Conservation (phyloP, 1,140 invertebrate genomes). For the Pararge aegeria region DNA sequence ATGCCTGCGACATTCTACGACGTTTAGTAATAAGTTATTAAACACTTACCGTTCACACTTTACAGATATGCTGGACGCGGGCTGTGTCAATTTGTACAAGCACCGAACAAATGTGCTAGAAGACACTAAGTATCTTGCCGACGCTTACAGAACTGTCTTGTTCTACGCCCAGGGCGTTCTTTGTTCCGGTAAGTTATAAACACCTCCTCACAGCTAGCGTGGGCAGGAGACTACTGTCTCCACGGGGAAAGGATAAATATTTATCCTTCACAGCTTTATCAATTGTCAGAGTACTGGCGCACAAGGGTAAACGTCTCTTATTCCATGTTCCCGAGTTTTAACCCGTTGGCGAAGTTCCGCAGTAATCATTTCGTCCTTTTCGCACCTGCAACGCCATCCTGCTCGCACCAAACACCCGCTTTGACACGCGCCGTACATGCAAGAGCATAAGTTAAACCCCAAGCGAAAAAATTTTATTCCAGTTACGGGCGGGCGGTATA, state of each 20-base stretch:
- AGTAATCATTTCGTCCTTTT: conserved; percentile 23
- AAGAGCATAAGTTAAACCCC: conserved; percentile 43
- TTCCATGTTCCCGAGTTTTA: no score
- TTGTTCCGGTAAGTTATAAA: conserved; percentile 60
- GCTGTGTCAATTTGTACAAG: conserved; percentile 57
- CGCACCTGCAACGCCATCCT: conserved; percentile 25
- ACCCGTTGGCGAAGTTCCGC: conserved; percentile 36
- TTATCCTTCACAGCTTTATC: no score
- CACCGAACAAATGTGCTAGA: conserved; percentile 68
- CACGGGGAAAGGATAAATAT: no score
- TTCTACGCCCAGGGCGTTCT: conserved; percentile 75
- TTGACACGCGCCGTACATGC: conserved; percentile 44
- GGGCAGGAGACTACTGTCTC: no score
- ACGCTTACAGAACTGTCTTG: conserved; percentile 67
- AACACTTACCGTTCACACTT: conserved; percentile 5
- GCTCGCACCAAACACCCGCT: conserved; percentile 28
- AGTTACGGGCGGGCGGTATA: conserved; percentile 27
- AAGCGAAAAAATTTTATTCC: conserved; percentile 41
- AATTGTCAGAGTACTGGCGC: no score
- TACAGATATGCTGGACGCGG: conserved; percentile 66
- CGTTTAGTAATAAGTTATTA: neutral
- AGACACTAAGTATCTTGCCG: conserved; percentile 67
- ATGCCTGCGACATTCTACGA: no score
- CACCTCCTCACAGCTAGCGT: neutral
- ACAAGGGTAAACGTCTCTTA: no score